Conservation (phyloP, 2,113 vertebrate species). For the Smithornis capensis region DNA sequence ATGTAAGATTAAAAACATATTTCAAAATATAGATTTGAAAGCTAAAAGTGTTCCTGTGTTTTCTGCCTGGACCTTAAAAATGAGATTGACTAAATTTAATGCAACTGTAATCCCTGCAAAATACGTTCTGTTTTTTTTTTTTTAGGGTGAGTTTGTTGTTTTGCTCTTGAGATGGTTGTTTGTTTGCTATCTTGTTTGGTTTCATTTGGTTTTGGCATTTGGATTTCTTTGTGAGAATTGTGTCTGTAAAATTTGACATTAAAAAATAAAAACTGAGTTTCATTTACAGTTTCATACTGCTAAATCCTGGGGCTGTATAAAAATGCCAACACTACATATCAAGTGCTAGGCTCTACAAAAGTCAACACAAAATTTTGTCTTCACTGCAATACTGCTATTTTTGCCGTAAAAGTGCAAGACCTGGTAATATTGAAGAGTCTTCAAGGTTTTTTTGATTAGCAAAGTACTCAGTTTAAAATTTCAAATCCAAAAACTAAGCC, state of each 20-base stretch:
- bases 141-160: neutral
- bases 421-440: neutral
- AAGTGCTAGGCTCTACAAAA: neutral
- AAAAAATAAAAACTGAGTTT: neutral
- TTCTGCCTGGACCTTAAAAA: neutral
- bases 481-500: neutral
- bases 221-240: neutral
- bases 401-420: neutral
- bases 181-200: neutral
- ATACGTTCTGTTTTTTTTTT: neutral
- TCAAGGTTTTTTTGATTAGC: neutral
- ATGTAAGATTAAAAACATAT: neutral
- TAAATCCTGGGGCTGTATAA: neutral
- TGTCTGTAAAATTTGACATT: neutral
- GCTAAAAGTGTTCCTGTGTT: neutral
- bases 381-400: neutral
- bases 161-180: neutral
- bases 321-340: neutral
- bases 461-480: neutral
- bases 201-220: neutral
- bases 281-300: neutral
- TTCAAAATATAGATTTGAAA: conserved; percentile 5
- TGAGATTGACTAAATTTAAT: neutral
- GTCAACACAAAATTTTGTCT: neutral
- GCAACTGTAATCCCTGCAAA: neutral